phyloP scores from a whole-genome alignment of 2,113 vertebrate genomes.

The Sinosuthora webbiana region DNA sequence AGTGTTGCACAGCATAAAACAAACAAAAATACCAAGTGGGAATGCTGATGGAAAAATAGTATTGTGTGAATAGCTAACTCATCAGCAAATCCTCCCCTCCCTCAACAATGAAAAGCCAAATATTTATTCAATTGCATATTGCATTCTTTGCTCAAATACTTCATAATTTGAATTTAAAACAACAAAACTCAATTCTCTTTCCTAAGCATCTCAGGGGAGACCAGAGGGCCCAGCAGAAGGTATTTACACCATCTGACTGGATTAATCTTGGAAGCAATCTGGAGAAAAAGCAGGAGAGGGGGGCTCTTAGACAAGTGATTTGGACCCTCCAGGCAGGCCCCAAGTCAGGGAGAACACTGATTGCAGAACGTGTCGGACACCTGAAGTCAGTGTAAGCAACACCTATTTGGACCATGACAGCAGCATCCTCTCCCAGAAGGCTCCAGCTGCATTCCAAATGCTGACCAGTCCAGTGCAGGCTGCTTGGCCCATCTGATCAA shows the following conservation, averaged over 20 bases:
- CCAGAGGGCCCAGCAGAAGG: neutral
- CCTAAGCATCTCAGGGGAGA: neutral
- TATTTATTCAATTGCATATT: slow-evolving; percentile 36
- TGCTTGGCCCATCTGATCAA: neutral
- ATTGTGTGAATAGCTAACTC: neutral
- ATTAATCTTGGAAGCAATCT: neutral
- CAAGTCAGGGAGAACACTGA: neutral
- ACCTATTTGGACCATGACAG: neutral
- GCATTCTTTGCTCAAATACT: slow-evolving; percentile 34
- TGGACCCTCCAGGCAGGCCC: neutral
- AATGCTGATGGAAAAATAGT: slow-evolving; percentile 23
- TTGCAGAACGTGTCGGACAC: neutral
- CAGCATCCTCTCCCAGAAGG: neutral
- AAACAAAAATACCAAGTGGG: slow-evolving; percentile 22
- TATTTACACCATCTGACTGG: neutral
- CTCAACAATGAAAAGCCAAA: slow-evolving; percentile 45
- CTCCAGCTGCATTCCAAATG: neutral
- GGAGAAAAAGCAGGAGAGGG: neutral
- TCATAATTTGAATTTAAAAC: neutral
- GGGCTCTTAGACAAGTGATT: neutral
- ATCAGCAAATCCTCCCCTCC: slow-evolving; percentile 21
- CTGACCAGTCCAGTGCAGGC: neutral
- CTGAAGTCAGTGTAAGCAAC: neutral
- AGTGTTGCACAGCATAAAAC: neutral
- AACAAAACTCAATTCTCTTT: neutral